Base-by-base conservation (phyloP, 2,113 vertebrate genomes). In the Dascyllus trimaculatus region DNA sequence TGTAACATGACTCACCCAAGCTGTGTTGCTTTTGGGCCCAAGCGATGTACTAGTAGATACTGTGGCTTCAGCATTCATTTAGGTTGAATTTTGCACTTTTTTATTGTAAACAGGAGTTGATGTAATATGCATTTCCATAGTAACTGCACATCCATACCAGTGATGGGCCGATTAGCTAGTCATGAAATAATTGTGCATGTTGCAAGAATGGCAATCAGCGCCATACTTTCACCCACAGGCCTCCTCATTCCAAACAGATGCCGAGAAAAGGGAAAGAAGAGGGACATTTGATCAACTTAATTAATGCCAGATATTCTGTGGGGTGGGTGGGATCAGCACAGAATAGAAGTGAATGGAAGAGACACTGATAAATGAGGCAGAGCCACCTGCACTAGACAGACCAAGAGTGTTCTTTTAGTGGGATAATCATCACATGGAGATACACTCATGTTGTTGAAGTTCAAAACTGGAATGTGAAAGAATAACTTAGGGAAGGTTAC, bases 161-260 rank as follows among this genome's bases (percentile, higher is more conserved):
- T 95, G 95, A 96, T 95, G 93, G 72, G 88, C 94, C 97, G 96
- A 97, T 98, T 97, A 96, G 93, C 95, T 95, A 95, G 91, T 95
- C 95, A 95, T 48, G n/a, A 94, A 93, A 89, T 86, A 95, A 95
- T 93, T 94, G 94, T 96, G 91, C 94, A 95, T 95, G 95, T 96
- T 95, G 94, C 96, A 91, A 94, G 96, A 95, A 96, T 96, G 95
- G 95, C 96, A 97, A 97, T 96, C 95, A 96, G 94, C 94, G 89
- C 58, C 78, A 54, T 90, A 92, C 94, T 95, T 54, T 48, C 10
- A 96, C 96, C 94, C 95, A 93, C 90, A 92, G 93, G 92, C 89
- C 90, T 94, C 38, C 49, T 93, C 93, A 91, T 91, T 84, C 80
- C 92, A 93, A 92, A 93, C 85, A 89, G 87, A 89, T 93, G 78